These are phyloP conservation scores for human (Homo sapiens) DNA, from an alignment of 2,113 vertebrate species.

Conservation along the genomic window DNA sequence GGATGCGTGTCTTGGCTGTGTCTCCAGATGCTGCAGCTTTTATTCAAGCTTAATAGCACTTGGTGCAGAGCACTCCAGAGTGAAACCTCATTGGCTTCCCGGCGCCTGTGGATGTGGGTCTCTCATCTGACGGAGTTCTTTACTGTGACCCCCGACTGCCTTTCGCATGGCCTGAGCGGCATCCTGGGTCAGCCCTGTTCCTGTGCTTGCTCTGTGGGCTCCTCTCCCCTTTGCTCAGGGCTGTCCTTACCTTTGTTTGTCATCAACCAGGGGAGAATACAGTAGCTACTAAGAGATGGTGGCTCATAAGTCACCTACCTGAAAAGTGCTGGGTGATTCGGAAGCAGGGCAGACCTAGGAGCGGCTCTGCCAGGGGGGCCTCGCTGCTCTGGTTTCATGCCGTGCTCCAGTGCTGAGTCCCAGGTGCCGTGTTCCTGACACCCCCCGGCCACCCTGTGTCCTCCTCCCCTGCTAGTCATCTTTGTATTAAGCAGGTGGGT, in stretches of 20 bases:
- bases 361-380: not conserved
- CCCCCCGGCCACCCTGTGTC: no score
- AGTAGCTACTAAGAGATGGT: not conserved
- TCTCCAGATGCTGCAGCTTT: not conserved
- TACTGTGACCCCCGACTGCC: not conserved
- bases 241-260: not conserved
- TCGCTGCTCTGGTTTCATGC: not conserved
- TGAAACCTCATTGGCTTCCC: no score
- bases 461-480: not conserved
- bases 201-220: not conserved
- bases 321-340: not conserved
- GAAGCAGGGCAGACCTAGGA: not conserved
- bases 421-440: not conserved
- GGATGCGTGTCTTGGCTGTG: not conserved
- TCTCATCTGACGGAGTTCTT: not conserved
- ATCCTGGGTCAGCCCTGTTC: not conserved
- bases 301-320: not conserved
- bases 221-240: not conserved
- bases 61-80: not conserved
- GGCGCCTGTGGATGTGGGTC: not conserved
- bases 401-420: not conserved
- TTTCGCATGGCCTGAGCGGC: not conserved
- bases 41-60: not conserved
- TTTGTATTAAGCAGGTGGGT: not conserved
- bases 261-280: not conserved